Conservation (phyloP, 2,888 invertebrate genomes). For the Drosophila sordidapex region DNA sequence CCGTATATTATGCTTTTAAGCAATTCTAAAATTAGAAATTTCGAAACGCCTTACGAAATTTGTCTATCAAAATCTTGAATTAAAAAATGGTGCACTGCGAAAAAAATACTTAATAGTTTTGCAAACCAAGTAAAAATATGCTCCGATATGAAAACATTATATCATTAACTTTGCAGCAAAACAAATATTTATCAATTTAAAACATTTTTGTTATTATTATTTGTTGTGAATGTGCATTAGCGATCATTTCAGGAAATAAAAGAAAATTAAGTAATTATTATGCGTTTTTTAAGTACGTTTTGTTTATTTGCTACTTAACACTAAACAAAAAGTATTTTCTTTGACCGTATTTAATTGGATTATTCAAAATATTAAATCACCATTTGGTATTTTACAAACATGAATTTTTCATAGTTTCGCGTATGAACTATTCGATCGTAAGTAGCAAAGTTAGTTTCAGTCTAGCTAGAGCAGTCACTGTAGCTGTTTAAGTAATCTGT, state of each 20-base stretch:
- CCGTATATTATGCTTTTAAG: neutral
- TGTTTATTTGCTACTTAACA: neutral
- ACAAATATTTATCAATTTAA: neutral
- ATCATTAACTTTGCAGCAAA: neutral
- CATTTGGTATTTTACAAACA: slow-evolving; percentile 1
- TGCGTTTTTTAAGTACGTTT: neutral
- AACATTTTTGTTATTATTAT: neutral
- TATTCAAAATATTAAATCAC: neutral
- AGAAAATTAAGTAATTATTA: neutral
- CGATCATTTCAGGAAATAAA: neutral
- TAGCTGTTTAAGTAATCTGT: neutral
- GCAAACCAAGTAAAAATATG: neutral
- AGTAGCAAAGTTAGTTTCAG: neutral
- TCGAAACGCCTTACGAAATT: neutral
- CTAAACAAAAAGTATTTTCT: neutral
- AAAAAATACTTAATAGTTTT: neutral
- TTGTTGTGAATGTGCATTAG: neutral
- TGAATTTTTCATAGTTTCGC: neutral
- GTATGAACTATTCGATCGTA: neutral
- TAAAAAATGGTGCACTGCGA: neutral
- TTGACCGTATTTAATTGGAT: neutral
- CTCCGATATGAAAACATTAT: neutral
- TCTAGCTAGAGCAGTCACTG: neutral
- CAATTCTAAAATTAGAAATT: neutral
- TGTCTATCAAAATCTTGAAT: neutral